Evolutionary conservation across 2,113 vertebrate genomes (phyloP), one percentile per base, ranked within the genome.

Genomic region (Oryzias curvinotus): DNA sequence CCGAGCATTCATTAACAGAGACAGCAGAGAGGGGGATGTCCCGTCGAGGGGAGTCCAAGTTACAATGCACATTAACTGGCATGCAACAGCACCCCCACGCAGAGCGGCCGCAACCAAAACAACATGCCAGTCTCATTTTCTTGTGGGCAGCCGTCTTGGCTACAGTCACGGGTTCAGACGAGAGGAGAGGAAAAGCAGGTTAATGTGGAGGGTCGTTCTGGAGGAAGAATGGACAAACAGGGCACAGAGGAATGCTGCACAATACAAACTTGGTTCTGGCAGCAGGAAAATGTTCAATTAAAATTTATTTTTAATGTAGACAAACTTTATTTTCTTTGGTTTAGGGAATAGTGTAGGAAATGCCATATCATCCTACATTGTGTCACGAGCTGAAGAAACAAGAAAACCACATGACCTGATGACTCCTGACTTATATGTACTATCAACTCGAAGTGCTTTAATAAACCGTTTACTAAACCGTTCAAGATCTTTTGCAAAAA

Each of bases 1-100:
- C 92, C 76, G 95, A 93, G 93, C 92, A 96, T 94, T 97, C 95
- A 94, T 94, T 95, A 95, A 98, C 94, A 98, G 95, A 96, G 93
- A 96, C 92, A 93, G 95, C 92, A 94, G 96, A 95, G 91, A 96
- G 93, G 90, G 95, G 95, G 92, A 95, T 95, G 95, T 91, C 92
- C 91, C 93, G 93, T 88, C 91, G 93, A 91, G 91, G 94, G 92
- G 92, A 93, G 93, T 97, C 95, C 95, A 89, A 75, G 93, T 95
- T 93, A 97, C 92, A 94, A 96, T 89, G 94, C 90, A 95, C 92
- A 96, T 92, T 95, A 93, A 90, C 94, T 88, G 94, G 95, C 95
- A 96, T 96, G 96, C 96, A 98, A 82, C 93, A 93, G 94, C 96
- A 95, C 94, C 91, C 93, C 90, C 89, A 93, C 90, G 94, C 94